Evolutionary conservation across 1,140 invertebrate species (phyloP).

Genomic region (Drosophila pachea): DNA sequence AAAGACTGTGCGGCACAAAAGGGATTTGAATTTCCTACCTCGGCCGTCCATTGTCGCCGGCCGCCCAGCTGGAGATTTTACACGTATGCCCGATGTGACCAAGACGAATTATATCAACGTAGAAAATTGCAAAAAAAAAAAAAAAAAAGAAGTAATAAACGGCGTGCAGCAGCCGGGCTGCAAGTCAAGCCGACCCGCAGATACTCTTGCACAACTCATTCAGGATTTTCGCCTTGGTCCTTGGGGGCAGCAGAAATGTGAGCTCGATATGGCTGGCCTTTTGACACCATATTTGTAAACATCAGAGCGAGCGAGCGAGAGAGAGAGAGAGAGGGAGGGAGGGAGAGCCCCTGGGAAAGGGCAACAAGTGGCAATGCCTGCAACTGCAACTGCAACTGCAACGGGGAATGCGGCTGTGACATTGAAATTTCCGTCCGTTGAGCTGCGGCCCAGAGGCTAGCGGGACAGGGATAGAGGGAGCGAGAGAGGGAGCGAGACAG

Average conservation of each 20-base stretch:
- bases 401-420: constrained; percentile 28
- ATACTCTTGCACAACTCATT: constrained; percentile 17
- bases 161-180: no score
- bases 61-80: constrained; percentile 65
- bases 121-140: constrained; percentile 10
- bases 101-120: constrained; percentile 63
- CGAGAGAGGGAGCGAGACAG: background rate
- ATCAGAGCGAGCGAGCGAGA: background rate
- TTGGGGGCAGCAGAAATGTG: no score
- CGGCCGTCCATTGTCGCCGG: constrained; percentile 29
- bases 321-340: constrained; percentile 4
- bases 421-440: constrained; percentile 23
- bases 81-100: constrained; percentile 54
- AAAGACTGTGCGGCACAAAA: constrained; percentile 56
- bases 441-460: background rate
- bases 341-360: constrained; percentile 16
- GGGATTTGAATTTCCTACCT: constrained; percentile 54
- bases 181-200: background rate
- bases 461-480: background rate
- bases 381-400: constrained; percentile 9
- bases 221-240: no score
- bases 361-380: constrained; percentile 29
- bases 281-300: no score
- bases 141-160: constrained; percentile 8
- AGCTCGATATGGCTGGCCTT: no score